A percentile compares a stretch with the other conserved stretches of the same genome.
Conservation (phyloP, 2,888 invertebrate genomes). For the Sphaeridia pumilis region DNA sequence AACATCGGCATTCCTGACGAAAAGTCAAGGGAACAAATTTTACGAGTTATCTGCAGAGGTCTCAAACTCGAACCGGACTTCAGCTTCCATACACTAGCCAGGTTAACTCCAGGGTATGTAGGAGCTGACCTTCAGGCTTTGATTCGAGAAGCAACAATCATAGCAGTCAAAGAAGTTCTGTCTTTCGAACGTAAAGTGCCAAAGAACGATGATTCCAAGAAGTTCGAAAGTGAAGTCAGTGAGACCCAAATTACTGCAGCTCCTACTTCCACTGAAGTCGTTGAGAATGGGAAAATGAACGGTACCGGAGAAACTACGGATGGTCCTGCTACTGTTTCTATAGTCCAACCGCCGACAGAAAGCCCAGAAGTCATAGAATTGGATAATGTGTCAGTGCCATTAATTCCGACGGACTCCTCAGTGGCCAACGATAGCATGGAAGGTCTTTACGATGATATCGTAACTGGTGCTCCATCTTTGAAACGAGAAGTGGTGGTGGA, state of each 20-base stretch:
- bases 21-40: constrained; percentile 64
- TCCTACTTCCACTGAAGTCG: neutral
- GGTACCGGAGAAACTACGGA: neutral
- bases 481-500: neutral
- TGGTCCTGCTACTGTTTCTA: neutral
- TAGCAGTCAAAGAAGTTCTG: constrained; percentile 46
- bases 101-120: constrained; percentile 86
- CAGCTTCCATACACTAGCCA: constrained; percentile 60
- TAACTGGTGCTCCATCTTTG: neutral
- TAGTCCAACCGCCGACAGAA: neutral
- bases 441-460: constrained; percentile 1
- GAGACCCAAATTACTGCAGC: neutral
- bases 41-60: constrained; percentile 57
- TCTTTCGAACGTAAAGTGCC: neutral
- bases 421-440: neutral
- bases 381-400: neutral
- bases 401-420: neutral
- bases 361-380: neutral
- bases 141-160: constrained; percentile 74
- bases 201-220: neutral
- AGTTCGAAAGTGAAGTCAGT: neutral
- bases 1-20: constrained; percentile 85
- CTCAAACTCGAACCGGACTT: constrained; percentile 58
- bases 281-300: neutral
- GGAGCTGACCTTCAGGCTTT: constrained; percentile 85